Evolutionary conservation across 2,888 invertebrate genomes (phyloP).

Genomic region (Cenopis cana): DNA sequence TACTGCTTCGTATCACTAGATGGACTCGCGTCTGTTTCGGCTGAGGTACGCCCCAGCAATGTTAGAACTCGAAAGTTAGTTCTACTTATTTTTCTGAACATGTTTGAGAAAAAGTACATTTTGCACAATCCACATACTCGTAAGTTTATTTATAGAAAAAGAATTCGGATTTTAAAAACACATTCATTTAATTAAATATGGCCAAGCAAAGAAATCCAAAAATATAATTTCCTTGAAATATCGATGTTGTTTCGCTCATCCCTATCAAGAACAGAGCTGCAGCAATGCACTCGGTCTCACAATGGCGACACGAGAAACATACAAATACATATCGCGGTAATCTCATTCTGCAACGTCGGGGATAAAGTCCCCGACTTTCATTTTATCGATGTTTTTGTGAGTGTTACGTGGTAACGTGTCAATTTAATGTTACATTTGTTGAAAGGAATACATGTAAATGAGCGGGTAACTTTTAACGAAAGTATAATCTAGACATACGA

Average conservation of each 20-base stretch:
- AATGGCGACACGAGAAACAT: constrained; percentile 45
- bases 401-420: not conserved
- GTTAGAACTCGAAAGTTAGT: too few relatives aligned
- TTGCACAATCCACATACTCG: too few relatives aligned
- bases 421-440: not conserved
- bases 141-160: too few relatives aligned
- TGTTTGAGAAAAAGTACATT: too few relatives aligned
- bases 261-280: constrained; percentile 50
- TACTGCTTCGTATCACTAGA: too few relatives aligned
- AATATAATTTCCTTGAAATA: not conserved
- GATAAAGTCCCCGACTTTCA: too few relatives aligned
- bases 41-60: too few relatives aligned
- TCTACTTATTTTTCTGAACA: too few relatives aligned
- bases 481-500: too few relatives aligned
- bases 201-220: not conserved
- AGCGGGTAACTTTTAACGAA: too few relatives aligned
- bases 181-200: not conserved
- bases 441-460: not conserved
- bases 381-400: constrained; percentile 32
- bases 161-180: too few relatives aligned
- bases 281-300: constrained; percentile 51
- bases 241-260: constrained; percentile 4
- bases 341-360: constrained; percentile 23
- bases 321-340: constrained; percentile 41
- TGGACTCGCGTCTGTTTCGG: too few relatives aligned